Percentiles rank a stretch among this genome's conserved stretches.
Conservation (phyloP, 2,113 vertebrate genomes). For the Bostrychus sinensis region DNA sequence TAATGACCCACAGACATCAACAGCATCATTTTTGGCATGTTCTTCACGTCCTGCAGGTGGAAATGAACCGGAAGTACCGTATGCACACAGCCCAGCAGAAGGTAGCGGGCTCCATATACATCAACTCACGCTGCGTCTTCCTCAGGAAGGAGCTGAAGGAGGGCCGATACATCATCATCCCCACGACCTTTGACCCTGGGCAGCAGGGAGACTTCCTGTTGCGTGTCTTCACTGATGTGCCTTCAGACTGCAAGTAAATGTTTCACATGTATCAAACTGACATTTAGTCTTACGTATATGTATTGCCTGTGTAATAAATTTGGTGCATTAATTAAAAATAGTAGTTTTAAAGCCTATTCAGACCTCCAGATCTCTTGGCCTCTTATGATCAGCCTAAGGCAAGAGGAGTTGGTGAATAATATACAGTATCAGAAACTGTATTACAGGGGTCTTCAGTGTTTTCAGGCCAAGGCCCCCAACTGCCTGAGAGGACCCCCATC, state of each 20-base stretch:
- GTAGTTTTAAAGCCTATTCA: too few relatives aligned
- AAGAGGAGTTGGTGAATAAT: too few relatives aligned
- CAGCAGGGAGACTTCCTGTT: constrained; percentile 90
- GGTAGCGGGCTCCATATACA: constrained; percentile 92
- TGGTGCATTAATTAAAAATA: too few relatives aligned
- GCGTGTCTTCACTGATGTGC: constrained; percentile 93
- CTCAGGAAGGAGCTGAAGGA: constrained; percentile 90
- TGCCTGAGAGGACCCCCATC: too few relatives aligned
- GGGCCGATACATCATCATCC: constrained; percentile 95
- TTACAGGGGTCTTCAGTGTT: too few relatives aligned
- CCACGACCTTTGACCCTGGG: constrained; percentile 91
- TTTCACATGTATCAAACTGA: background rate
- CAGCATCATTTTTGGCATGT: background rate
- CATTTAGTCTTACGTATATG: too few relatives aligned
- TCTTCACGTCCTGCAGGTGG: constrained; percentile 80
- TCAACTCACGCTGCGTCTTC: constrained; percentile 96
- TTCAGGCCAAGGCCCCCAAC: too few relatives aligned
- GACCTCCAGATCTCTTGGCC: too few relatives aligned
- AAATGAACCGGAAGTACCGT: constrained; percentile 91
- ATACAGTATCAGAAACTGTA: too few relatives aligned
- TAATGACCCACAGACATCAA: too few relatives aligned
- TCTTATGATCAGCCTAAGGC: too few relatives aligned
- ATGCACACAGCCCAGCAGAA: constrained; percentile 94
- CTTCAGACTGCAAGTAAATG: constrained; percentile 91
- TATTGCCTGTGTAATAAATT: too few relatives aligned